Evolutionary conservation across 2,888 invertebrate species (phyloP).

Genomic region (Orthosia incerta): DNA sequence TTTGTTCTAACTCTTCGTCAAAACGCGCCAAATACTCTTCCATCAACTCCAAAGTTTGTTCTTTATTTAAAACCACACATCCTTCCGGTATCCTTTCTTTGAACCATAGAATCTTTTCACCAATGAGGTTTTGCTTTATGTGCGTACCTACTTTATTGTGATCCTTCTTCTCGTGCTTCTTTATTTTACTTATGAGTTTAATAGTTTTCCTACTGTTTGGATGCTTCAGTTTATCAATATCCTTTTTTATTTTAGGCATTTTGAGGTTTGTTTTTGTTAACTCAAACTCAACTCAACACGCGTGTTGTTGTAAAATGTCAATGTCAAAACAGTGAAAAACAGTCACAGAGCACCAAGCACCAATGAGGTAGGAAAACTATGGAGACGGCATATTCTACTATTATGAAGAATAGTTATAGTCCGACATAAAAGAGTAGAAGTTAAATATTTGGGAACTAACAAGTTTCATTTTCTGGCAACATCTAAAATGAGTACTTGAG

Average conservation of each 20-base stretch:
- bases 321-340: background rate
- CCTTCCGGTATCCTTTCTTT: constrained; percentile 92
- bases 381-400: no score
- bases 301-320: constrained; percentile 41
- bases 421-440: no score
- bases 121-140: constrained; percentile 93
- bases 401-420: no score
- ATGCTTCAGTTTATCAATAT: constrained; percentile 92
- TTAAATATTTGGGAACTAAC: no score
- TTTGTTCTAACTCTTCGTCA: constrained; percentile 95
- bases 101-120: constrained; percentile 96
- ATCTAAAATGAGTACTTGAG: no score
- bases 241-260: constrained; percentile 85
- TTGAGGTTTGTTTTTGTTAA: constrained; percentile 50
- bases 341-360: no score
- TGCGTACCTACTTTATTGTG: constrained; percentile 92
- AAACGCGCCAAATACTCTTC: constrained; percentile 91
- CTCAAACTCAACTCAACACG: constrained; percentile 26
- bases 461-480: no score
- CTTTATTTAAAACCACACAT: constrained; percentile 89
- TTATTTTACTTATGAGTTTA: constrained; percentile 93
- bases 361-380: no score
- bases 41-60: constrained; percentile 91
- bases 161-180: constrained; percentile 92
- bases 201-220: constrained; percentile 96